A percentile compares a stretch with the other conserved stretches of the same genome.
These are phyloP conservation scores for Phalanger gymnotis DNA, from an alignment of 2,797 vertebrate species.

Conservation along the genomic window DNA sequence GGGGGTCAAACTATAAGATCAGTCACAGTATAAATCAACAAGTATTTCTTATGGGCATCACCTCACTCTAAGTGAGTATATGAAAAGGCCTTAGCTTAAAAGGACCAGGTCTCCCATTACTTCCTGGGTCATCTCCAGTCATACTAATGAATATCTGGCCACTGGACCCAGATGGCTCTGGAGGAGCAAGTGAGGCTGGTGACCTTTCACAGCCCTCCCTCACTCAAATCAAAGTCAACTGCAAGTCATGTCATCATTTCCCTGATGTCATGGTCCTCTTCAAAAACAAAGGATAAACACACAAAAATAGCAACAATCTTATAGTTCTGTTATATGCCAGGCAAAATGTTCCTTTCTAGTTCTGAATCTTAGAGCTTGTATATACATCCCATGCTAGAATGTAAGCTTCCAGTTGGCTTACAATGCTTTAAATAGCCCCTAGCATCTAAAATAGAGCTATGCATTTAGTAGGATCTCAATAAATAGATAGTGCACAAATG, in stretches of 20 bases:
- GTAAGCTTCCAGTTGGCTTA: background rate
- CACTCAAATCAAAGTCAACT: too few relatives aligned
- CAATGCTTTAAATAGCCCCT: background rate
- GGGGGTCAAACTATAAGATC: background rate
- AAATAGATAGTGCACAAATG: background rate
- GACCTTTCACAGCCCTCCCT: too few relatives aligned
- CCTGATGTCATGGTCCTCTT: too few relatives aligned
- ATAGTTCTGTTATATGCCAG: background rate
- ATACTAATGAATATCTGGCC: too few relatives aligned
- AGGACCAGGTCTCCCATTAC: too few relatives aligned
- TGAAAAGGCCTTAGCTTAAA: too few relatives aligned
- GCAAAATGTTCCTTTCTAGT: background rate
- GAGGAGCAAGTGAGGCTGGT: too few relatives aligned
- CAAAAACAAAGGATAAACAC: too few relatives aligned
- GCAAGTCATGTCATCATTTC: too few relatives aligned
- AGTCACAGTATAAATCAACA: background rate
- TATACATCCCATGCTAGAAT: background rate
- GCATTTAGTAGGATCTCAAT: background rate
- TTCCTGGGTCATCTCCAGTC: too few relatives aligned
- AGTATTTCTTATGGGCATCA: background rate
- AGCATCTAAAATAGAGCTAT: background rate
- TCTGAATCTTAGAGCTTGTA: background rate
- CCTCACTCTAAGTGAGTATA: too few relatives aligned
- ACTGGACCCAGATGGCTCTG: too few relatives aligned
- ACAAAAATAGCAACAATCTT: background rate